Evolutionary conservation across 2,888 invertebrate genomes (phyloP).

Genomic region (Drosophila helvetica): DNA sequence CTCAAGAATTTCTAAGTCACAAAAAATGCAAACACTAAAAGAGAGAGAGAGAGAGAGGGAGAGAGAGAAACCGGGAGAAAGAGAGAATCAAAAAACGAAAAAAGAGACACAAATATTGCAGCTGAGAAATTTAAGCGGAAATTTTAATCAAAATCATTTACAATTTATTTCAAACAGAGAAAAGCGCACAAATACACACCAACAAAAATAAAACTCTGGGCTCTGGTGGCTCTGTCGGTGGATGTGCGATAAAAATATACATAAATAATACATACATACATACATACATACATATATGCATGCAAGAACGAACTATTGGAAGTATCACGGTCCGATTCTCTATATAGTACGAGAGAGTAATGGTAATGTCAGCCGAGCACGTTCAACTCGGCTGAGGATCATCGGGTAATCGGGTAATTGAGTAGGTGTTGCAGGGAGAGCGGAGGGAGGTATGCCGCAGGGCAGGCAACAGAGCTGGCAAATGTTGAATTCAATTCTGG

Average conservation of each 20-base stretch:
- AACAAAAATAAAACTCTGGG: not conserved
- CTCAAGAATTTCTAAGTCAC: slow-evolving; percentile 46
- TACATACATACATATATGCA: too few relatives aligned
- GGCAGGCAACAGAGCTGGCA: slow-evolving; percentile 6
- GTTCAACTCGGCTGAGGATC: slow-evolving; percentile 73
- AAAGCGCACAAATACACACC: slow-evolving; percentile 34
- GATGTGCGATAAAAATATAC: slow-evolving; percentile 46
- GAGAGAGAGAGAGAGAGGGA: slow-evolving; percentile 16
- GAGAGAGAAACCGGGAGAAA: not conserved
- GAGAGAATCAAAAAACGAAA: not conserved
- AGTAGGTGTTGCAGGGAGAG: slow-evolving; percentile 50
- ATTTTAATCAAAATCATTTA: slow-evolving; percentile 78
- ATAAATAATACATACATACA: too few relatives aligned
- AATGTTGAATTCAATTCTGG: slow-evolving; percentile 71
- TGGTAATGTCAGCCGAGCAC: slow-evolving; percentile 72
- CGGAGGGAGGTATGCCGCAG: slow-evolving; percentile 4
- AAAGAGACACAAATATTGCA: slow-evolving; percentile 39
- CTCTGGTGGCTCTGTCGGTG: slow-evolving; percentile 2
- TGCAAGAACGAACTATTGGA: slow-evolving; percentile 54
- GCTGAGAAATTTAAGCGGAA: slow-evolving; percentile 68
- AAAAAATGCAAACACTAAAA: slow-evolving; percentile 7
- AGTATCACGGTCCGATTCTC: slow-evolving; percentile 34
- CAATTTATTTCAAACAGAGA: slow-evolving; percentile 75
- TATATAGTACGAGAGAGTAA: slow-evolving; percentile 41
- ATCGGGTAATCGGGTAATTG: slow-evolving; percentile 50